Evolutionary conservation across 2,113 vertebrate species (phyloP).

Genomic region (Corydoras sp.): DNA sequence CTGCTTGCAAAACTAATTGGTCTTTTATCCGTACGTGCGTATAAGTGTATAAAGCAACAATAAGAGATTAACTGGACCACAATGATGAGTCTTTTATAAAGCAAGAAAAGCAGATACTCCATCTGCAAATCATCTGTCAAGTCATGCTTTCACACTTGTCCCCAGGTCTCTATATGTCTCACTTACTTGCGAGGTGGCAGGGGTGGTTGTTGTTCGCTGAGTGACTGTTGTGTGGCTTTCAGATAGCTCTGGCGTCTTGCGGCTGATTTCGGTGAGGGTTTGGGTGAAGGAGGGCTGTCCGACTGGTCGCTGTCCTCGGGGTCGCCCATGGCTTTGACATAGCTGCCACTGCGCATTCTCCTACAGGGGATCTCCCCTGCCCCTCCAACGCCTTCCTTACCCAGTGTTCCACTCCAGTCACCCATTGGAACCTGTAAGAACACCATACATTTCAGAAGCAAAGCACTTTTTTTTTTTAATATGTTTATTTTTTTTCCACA

Average conservation of each 20-base stretch:
- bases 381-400: slow-evolving; percentile 58
- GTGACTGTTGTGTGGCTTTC: slow-evolving; percentile 95
- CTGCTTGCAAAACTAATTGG: too few relatives aligned
- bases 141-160: too few relatives aligned
- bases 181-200: slow-evolving; percentile 85
- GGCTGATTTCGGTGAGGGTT: slow-evolving; percentile 91
- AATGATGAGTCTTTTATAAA: too few relatives aligned
- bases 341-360: slow-evolving; percentile 97
- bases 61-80: too few relatives aligned
- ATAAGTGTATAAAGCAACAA: too few relatives aligned
- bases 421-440: slow-evolving; percentile 51
- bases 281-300: slow-evolving; percentile 90
- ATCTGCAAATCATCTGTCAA: too few relatives aligned
- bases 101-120: too few relatives aligned
- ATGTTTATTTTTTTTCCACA: too few relatives aligned
- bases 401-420: slow-evolving; percentile 86
- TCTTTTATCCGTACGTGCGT: too few relatives aligned
- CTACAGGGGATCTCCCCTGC: slow-evolving; percentile 85
- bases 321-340: slow-evolving; percentile 98
- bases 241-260: slow-evolving; percentile 98
- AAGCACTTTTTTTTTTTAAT: too few relatives aligned
- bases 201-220: slow-evolving; percentile 80
- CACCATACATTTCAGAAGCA: too few relatives aligned
- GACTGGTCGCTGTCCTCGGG: slow-evolving; percentile 93
- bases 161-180: not conserved